Evolutionary conservation across 1,140 invertebrate genomes (phyloP), one percentile per base, ranked within the genome.

Genomic region (Patella vulgata): DNA sequence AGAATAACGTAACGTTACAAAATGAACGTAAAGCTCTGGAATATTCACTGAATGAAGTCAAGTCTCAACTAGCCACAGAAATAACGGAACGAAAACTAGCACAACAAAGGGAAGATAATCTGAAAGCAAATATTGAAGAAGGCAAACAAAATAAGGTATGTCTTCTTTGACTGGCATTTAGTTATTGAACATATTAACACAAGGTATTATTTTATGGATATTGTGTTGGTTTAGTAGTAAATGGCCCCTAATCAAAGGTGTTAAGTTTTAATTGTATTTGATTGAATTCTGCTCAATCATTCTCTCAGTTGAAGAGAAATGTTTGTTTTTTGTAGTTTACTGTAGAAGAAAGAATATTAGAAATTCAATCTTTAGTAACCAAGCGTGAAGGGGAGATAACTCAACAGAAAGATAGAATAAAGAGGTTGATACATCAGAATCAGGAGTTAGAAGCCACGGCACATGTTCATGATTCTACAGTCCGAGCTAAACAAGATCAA

Each of bases 401-500:
- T 28, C 14, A 46, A 21, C 59, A 74, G 56, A 61, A 68, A 36
- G 74, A 79, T 6, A 69, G 70, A 17, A 28, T 51, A 23, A 64
- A 57, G 27, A 52, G 46, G 33, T 46, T 74, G 27, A 47, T 57
- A 12, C 43, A 52, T 12, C 58, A 72, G 17, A 43, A 73, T 25
- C 74, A 72, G 57, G 76, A 79, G 36, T 14, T 67, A 2, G 63
- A 77, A 33, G 66, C 70, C 1, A 51, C 60, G 8, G 43, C 63
- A 14, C 43, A 65, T 27, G 65, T 52, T 21, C 62, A 68, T 21
- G 63, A 72, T 27, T 51, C 61, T 3, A 56, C 57, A 30, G 54
- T 69, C 3, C 70, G 71, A 39, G 52, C 67, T 6, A 70, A 70
- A 42, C 60, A 72, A 14, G 74, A 78, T 50, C 71, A 81, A 53